Base-by-base conservation (phyloP, 2,888 invertebrate species). In the Ochropleura plecta region DNA sequence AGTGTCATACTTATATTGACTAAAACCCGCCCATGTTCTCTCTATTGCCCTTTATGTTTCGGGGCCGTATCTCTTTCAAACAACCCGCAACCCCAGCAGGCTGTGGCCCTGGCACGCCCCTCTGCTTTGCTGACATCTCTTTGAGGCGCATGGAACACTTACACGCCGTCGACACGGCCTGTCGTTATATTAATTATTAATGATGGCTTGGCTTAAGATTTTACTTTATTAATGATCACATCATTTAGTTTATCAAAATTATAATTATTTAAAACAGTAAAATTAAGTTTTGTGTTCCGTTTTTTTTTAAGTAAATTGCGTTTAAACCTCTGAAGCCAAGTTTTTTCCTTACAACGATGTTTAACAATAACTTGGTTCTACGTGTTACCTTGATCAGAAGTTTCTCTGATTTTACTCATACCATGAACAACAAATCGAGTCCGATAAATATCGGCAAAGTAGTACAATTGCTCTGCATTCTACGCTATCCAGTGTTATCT, bases 381-480 rank as follows among this genome's bases (percentile, higher is more conserved):
- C 64, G 67, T 74, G 63, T 73, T 65, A 85, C 86, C 80, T 83
- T 84, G 83, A 66, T 76, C 64, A 63, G 30, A 64, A 77, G 64
- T 78, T 76, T 83, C 73, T 53, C 76, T 42, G 46, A 18, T 51
- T 84, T 78, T 51, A 78, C 74, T 70, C 57, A n/a, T 44, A 57
- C 59, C 44, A 71, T 63, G 30, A 48, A 53, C 63, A 74, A 76
- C 60, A 55, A 73, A 72, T 75, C 67, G 40, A 30, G 51, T 62
- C 20, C 40, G 57, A 64, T 51, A 63, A 73, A 66, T 70, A 73
- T 82, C 42, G 49, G 51, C 65, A 53, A 77, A 71, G 49, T 78
- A 72, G 48, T 71, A 72, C 64, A 71, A 73, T 55, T 7, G 40
- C 59, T 80, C 40, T 51, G 40, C 57, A 72, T 76, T 65, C 55